Percentiles rank a stretch among this genome's conserved stretches.
Conservation (phyloP, 2,888 invertebrate genomes). For the Stenurella melanura region DNA sequence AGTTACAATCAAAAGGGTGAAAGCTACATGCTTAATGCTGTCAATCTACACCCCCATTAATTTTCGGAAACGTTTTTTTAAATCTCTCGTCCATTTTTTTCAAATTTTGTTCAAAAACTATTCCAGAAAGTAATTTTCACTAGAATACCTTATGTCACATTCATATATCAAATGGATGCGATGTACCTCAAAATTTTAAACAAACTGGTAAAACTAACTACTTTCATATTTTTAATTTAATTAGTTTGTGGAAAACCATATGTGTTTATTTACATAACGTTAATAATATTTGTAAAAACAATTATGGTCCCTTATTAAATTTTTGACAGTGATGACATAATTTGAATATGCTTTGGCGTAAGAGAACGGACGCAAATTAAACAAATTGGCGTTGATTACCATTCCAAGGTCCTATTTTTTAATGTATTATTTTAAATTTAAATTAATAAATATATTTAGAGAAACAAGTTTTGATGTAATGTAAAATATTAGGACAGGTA, state of each 20-base stretch:
- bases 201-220: neutral
- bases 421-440: slow-evolving; percentile 32
- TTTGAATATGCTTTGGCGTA: slow-evolving; percentile 32
- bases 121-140: no score
- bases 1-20: no score
- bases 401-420: slow-evolving; percentile 35
- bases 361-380: slow-evolving; percentile 34
- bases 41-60: no score
- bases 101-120: no score
- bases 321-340: slow-evolving; percentile 39
- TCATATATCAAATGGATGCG: no score
- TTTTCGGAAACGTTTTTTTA: no score
- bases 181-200: neutral
- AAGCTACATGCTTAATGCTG: no score
- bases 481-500: neutral
- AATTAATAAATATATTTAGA: slow-evolving; percentile 10
- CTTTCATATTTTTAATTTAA: slow-evolving; percentile 6
- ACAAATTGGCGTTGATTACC: slow-evolving; percentile 25
- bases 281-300: slow-evolving; percentile 31
- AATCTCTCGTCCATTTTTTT: no score
- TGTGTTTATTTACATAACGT: neutral
- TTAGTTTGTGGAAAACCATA: slow-evolving; percentile 19
- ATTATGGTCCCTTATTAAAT: slow-evolving; percentile 18
- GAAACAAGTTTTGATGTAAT: neutral
- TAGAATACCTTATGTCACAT: no score